Evolutionary conservation across 92 coral and sea anemone genomes (phyloP).

Genomic region (Plumapathes pennacea): DNA sequence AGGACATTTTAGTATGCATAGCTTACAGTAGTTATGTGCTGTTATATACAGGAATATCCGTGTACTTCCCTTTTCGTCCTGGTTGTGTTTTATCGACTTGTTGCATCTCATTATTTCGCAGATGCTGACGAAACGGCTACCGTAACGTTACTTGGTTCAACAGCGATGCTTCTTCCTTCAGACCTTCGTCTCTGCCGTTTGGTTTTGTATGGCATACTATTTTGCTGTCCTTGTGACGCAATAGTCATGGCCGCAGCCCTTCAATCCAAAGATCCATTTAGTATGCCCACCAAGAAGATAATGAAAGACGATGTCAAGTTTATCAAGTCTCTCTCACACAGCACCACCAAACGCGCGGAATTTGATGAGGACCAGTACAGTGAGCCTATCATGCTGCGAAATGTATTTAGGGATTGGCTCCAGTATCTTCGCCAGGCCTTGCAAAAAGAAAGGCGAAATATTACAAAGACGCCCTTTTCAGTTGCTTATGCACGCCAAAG

Average conservation of each 20-base stretch:
- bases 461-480: too few species aligned
- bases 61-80: too few species aligned
- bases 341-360: conserved; percentile 1
- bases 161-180: conserved; percentile 26
- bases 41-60: too few species aligned
- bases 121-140: conserved; percentile 19
- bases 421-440: not conserved
- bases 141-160: conserved; percentile 19
- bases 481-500: too few species aligned
- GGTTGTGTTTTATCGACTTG: too few species aligned
- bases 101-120: conserved; percentile 1
- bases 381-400: conserved; percentile 30
- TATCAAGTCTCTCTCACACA: conserved; percentile 3
- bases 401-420: conserved; percentile 18
- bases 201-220: conserved; percentile 20
- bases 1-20: not conserved
- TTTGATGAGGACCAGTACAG: conserved; percentile 21
- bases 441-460: too few species aligned
- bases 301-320: conserved; percentile 19
- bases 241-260: conserved; percentile 39
- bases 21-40: too few species aligned
- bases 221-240: conserved; percentile 40
- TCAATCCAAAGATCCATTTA: too few species aligned
- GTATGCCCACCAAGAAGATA: not conserved
- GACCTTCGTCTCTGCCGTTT: conserved; percentile 31